phyloP scores from a whole-genome alignment of 2,888 invertebrate species.

The Heliconius aoede region DNA sequence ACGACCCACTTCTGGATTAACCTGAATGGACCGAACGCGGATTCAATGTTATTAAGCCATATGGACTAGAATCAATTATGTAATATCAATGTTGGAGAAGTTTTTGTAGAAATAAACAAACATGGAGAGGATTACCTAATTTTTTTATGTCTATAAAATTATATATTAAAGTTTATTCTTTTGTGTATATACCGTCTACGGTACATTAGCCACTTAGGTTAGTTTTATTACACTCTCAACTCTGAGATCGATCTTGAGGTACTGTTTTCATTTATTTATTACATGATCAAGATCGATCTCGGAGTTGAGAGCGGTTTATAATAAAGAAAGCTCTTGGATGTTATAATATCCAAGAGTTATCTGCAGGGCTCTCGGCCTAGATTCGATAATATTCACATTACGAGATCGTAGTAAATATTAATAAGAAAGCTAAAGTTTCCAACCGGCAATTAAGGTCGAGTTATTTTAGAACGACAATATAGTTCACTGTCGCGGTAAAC shows the following conservation, averaged over 20 bases:
- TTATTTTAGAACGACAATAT: slow-evolving; percentile 27
- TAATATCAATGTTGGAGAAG: neutral
- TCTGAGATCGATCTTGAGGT: too few species aligned
- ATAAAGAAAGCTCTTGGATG: too few species aligned
- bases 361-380: slow-evolving; percentile 14
- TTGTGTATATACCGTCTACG: too few species aligned
- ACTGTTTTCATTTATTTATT: too few species aligned
- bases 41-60: neutral
- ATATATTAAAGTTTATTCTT: too few species aligned
- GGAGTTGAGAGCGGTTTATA: too few species aligned
- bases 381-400: slow-evolving; percentile 19
- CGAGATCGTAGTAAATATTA: slow-evolving; percentile 17
- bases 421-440: slow-evolving; percentile 17
- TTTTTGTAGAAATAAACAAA: too few species aligned
- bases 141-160: neutral
- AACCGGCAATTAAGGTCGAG: slow-evolving; percentile 35
- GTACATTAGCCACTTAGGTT: too few species aligned
- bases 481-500: slow-evolving; percentile 28
- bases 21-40: slow-evolving; percentile 2
- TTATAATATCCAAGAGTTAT: too few species aligned
- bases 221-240: too few species aligned
- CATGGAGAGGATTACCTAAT: too few species aligned
- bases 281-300: too few species aligned
- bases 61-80: neutral
- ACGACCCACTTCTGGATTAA: neutral